Evolutionary conservation across 1,140 invertebrate species (phyloP).

Genomic region (Lepidurus couesii): DNA sequence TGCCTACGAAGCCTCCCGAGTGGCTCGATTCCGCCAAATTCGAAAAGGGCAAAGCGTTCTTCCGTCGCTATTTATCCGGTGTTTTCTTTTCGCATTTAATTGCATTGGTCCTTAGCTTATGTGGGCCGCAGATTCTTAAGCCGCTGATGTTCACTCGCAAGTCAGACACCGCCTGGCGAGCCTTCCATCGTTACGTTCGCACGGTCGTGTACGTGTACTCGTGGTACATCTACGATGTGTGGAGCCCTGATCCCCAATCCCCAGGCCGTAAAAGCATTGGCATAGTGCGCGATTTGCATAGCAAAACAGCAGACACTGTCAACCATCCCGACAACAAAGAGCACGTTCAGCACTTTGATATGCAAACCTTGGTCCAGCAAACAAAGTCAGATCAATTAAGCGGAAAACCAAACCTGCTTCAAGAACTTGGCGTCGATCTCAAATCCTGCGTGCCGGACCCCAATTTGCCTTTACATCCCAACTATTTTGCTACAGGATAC

Average conservation of each 20-base stretch:
- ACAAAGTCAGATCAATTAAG: background rate
- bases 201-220: constrained; percentile 62
- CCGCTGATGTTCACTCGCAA: constrained; percentile 59
- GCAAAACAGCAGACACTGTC: background rate
- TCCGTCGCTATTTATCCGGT: constrained; percentile 39
- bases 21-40: constrained; percentile 55
- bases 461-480: background rate
- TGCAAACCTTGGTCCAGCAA: background rate
- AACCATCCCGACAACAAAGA: background rate
- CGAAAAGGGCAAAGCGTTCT: constrained; percentile 46
- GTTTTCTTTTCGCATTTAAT: constrained; percentile 55
- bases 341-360: background rate
- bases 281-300: background rate
- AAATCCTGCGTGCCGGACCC: background rate
- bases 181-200: constrained; percentile 68
- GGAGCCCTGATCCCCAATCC: constrained; percentile 38
- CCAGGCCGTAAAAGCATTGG: background rate
- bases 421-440: background rate
- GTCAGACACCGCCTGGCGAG: constrained; percentile 55
- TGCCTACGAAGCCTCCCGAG: constrained; percentile 31
- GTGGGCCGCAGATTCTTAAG: constrained; percentile 56
- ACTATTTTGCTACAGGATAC: background rate
- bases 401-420: background rate
- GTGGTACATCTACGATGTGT: constrained; percentile 66
- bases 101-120: constrained; percentile 54